Evolutionary conservation across 2,888 invertebrate species (phyloP), one percentile per base, ranked within the genome.

Genomic region (Cantharis lateralis): DNA sequence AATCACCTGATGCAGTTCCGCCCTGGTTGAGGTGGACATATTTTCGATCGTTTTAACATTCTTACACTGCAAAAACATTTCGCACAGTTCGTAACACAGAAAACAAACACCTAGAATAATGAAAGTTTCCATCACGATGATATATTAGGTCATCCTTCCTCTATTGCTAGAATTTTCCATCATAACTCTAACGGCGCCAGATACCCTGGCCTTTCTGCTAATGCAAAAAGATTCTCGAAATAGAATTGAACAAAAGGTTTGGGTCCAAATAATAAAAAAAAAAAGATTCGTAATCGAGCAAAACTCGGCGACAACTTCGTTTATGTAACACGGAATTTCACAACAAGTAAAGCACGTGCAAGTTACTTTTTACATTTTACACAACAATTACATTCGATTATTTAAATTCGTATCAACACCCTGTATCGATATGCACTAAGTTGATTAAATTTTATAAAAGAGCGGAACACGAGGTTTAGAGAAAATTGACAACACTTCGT

Each of bases 11-110:
- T 82, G 83, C 78, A 82, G 82, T 74, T 85, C 81, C 79, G 77
- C 78, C 79, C 75, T 77, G 32, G 68, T 72, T 87, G 74, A 75
- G 77, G 78, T 72, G 86, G 76, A 84, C 86, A 81, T 85, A 81
- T 73, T 71, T 83, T 83, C 82, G 82, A 84, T 84, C 83, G 82
- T 85, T 76, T 81, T 83, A 85, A 81, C 83, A 73, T 87, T 88
- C 87, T 86, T 83, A 81, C 91, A 90, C 87, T 91, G 90, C 86
- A 86, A 84, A 73, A 92, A 89, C 86, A 92, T 89, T 86, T 92
- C 92, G 87, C 92, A 91, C 86, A 92, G 89, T 88, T 92, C 92
- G 87, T 93, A 93, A 85, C 92, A 92, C 85, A 93, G 88, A 87
- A 92, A 90, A 89, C 92, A 93, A 86, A 92, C 90, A 82, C 93